Conservation (phyloP, 2,797 vertebrate genomes). For the Micromesistius poutassou region DNA sequence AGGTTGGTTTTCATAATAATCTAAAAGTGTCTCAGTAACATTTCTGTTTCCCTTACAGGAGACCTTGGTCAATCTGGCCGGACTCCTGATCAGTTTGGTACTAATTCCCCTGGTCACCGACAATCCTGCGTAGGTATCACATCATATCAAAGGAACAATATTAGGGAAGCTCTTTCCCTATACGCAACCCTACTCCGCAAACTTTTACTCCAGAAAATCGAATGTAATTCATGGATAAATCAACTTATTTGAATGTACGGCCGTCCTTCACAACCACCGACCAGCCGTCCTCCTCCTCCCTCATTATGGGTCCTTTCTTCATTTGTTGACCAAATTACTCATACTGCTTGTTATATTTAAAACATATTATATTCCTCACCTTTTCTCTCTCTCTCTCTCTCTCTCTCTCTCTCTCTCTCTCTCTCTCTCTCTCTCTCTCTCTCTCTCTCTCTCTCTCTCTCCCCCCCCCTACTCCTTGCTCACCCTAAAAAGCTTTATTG, state of each 20-base stretch:
- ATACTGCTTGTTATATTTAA: not conserved
- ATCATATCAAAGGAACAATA: not conserved
- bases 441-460: too few species aligned
- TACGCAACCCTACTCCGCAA: too few species aligned
- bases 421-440: too few species aligned
- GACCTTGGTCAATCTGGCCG: constrained; percentile 85
- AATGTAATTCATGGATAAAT: too few species aligned
- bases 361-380: too few species aligned
- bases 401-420: not conserved
- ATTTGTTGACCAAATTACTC: not conserved
- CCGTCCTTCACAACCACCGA: not conserved
- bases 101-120: constrained; percentile 82
- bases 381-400: too few species aligned
- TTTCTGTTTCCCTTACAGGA: constrained; percentile 67
- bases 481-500: too few species aligned
- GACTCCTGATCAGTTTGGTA: constrained; percentile 81
- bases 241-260: too few species aligned
- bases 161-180: not conserved
- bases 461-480: too few species aligned
- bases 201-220: too few species aligned
- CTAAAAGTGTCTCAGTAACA: not conserved
- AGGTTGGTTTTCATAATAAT: not conserved
- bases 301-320: not conserved
- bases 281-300: too few species aligned
- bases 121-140: constrained; percentile 69